phyloP scores from a whole-genome alignment of 1,140 invertebrate species.

The Rhopalosiphum maidis region DNA sequence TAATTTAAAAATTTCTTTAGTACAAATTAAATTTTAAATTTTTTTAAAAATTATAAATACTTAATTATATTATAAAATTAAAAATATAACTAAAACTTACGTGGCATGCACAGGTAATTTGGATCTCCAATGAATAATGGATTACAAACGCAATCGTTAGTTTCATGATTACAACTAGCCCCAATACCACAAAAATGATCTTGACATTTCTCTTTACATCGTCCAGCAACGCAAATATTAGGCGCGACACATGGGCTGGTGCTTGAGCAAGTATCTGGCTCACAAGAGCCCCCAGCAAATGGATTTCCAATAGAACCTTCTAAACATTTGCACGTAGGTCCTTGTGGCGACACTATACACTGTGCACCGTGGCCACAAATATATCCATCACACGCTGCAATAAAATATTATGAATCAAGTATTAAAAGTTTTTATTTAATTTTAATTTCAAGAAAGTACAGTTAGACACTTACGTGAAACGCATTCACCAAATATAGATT shows the following conservation, averaged over 20 bases:
- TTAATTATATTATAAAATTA: constrained; percentile 72
- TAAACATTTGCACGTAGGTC: constrained; percentile 75
- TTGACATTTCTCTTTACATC: constrained; percentile 85
- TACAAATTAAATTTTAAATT: not conserved
- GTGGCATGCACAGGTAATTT: constrained; percentile 73
- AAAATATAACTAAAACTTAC: constrained; percentile 62
- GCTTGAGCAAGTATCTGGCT: constrained; percentile 76
- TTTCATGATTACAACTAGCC: constrained; percentile 63
- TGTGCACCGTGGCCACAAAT: constrained; percentile 78
- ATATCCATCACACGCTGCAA: constrained; percentile 68
- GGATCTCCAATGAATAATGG: constrained; percentile 74
- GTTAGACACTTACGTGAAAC: constrained; percentile 78
- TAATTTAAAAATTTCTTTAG: not conserved
- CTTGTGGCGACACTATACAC: constrained; percentile 77
- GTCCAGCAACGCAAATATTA: constrained; percentile 81
- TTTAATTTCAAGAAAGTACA: constrained; percentile 77
- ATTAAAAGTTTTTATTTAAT: constrained; percentile 75
- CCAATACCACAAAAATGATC: constrained; percentile 61
- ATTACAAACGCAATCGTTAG: constrained; percentile 78
- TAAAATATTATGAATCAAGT: constrained; percentile 76
- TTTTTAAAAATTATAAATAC: constrained; percentile 62
- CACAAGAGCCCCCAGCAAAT: constrained; percentile 75
- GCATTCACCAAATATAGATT: constrained; percentile 67
- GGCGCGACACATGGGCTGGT: constrained; percentile 77
- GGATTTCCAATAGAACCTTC: constrained; percentile 82